Percentiles rank a stretch among this genome's conserved stretches.
Evolutionary conservation across 2,888 invertebrate species (phyloP).

Genomic region (Cephus pulcher): DNA sequence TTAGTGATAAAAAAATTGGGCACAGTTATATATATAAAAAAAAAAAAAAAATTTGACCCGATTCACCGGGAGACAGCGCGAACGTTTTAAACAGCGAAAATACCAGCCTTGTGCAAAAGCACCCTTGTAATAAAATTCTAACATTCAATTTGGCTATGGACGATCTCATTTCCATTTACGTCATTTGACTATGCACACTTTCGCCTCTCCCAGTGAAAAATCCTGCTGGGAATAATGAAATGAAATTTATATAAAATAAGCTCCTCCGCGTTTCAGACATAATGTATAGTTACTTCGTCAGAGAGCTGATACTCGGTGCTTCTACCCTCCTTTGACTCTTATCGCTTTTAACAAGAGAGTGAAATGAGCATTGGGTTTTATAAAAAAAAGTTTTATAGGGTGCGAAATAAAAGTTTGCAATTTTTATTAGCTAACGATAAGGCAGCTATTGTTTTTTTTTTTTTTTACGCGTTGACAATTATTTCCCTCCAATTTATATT

Average conservation of each 20-base stretch:
- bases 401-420: too few species aligned
- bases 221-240: not conserved
- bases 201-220: too few species aligned
- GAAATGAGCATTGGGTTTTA: too few species aligned
- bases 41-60: constrained; percentile 14
- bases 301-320: too few species aligned
- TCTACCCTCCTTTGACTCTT: too few species aligned
- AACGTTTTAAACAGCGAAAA: not conserved
- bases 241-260: not conserved
- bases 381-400: too few species aligned
- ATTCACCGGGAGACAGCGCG: not conserved
- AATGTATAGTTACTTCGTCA: too few species aligned
- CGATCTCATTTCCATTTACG: constrained; percentile 32
- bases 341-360: too few species aligned
- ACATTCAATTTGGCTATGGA: constrained; percentile 34
- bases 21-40: constrained; percentile 3
- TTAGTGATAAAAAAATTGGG: constrained; percentile 8
- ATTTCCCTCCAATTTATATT: too few species aligned
- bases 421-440: too few species aligned
- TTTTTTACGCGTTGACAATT: too few species aligned
- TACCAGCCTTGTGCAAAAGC: not conserved
- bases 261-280: not conserved
- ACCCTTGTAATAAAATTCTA: constrained; percentile 22
- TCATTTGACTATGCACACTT: constrained; percentile 11
- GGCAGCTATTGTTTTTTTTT: too few species aligned